A percentile compares a stretch with the other conserved stretches of the same genome.
phyloP scores from a whole-genome alignment of 2,113 vertebrate genomes.

The Uria aalge region DNA sequence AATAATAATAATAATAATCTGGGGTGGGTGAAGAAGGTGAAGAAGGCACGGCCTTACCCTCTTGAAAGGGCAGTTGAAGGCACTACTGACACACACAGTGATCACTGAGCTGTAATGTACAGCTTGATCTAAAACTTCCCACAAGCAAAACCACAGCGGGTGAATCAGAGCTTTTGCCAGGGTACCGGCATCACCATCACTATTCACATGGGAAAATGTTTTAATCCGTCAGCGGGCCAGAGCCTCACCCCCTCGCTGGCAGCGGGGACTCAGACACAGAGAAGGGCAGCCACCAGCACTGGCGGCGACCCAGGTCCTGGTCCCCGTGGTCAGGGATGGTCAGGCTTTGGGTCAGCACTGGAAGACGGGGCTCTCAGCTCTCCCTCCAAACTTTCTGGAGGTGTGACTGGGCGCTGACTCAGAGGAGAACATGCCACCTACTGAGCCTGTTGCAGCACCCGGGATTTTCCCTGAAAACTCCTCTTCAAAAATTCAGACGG shows the following conservation, averaged over 20 bases:
- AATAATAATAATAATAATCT: background rate
- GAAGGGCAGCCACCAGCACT: fast-evolving
- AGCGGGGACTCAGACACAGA: fast-evolving
- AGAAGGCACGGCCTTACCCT: background rate
- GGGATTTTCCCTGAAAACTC: conserved; percentile 28
- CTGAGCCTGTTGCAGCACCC: background rate
- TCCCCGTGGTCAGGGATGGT: background rate
- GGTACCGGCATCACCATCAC: background rate
- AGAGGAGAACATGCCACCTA: background rate
- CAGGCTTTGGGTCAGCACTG: background rate
- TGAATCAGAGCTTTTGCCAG: background rate
- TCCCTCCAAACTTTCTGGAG: background rate
- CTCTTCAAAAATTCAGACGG: background rate
- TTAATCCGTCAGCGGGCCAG: background rate
- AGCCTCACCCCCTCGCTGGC: fast-evolving
- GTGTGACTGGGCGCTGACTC: background rate
- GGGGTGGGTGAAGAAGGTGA: background rate
- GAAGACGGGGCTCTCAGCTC: background rate
- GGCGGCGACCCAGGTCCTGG: background rate
- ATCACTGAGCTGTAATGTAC: background rate
- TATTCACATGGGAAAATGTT: background rate
- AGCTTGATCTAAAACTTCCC: background rate
- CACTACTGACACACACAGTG: background rate
- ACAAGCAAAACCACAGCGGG: background rate
- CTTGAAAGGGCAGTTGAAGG: background rate